phyloP scores from a whole-genome alignment of 1,140 invertebrate genomes.

The Eubasilissa regina region DNA sequence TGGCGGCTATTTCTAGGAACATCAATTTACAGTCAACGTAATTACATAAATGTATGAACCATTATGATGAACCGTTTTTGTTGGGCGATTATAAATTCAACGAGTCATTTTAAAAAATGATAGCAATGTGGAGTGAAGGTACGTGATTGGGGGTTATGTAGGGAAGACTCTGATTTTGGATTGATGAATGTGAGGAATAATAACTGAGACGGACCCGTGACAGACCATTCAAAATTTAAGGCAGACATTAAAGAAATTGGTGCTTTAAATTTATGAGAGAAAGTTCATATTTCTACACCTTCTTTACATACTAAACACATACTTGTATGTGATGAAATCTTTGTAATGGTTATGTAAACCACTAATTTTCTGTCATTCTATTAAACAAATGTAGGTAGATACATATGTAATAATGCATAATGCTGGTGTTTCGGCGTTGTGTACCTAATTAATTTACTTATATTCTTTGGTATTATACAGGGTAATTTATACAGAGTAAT shows the following conservation, averaged over 20 bases:
- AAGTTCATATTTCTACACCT: neutral
- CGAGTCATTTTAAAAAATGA: constrained; percentile 55
- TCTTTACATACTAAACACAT: too few species aligned
- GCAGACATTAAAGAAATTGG: neutral
- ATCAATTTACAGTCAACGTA: constrained; percentile 30
- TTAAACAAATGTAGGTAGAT: too few species aligned
- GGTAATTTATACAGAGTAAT: too few species aligned
- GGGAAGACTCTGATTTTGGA: neutral
- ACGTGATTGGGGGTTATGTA: neutral
- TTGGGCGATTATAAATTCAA: constrained; percentile 47
- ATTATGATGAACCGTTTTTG: constrained; percentile 38
- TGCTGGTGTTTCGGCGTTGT: too few species aligned
- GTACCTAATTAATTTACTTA: too few species aligned
- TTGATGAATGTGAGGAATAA: constrained; percentile 1
- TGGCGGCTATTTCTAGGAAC: constrained; percentile 5
- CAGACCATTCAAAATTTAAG: neutral
- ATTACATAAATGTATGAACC: constrained; percentile 44
- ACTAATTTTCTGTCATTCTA: too few species aligned
- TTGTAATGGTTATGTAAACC: too few species aligned
- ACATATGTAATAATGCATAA: too few species aligned
- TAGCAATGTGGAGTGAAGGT: constrained; percentile 1
- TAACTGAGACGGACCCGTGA: neutral
- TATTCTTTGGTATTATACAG: too few species aligned
- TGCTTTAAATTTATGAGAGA: neutral
- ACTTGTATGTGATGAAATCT: too few species aligned